These are phyloP conservation scores for Arenaria interpres DNA, from an alignment of 2,113 vertebrate genomes.

Conservation along the genomic window DNA sequence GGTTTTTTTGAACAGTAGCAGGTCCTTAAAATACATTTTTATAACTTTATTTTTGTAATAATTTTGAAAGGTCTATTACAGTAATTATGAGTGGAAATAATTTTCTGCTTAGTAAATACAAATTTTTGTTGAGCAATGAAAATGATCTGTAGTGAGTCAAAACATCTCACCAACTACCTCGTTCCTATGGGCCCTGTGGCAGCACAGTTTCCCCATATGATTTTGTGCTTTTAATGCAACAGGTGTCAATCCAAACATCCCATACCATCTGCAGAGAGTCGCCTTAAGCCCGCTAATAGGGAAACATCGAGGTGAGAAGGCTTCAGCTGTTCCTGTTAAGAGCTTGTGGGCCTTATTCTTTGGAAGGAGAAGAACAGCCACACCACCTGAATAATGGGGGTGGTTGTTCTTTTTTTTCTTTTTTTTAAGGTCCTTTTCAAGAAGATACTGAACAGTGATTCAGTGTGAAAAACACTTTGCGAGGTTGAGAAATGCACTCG, in stretches of 20 bases:
- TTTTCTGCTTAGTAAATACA: not conserved
- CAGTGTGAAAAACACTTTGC: not conserved
- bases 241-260: not conserved
- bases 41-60: not conserved
- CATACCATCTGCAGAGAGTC: not conserved
- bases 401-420: not conserved
- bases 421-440: not conserved
- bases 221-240: not conserved
- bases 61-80: not conserved
- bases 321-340: not conserved
- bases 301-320: not conserved
- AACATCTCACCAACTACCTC: accelerated
- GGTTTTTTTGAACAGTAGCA: not conserved
- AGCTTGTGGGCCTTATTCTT: not conserved
- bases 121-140: not conserved
- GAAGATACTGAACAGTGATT: not conserved
- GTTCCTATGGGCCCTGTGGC: not conserved
- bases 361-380: not conserved
- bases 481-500: not conserved
- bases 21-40: not conserved
- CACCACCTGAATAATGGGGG: not conserved
- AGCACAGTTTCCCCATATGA: not conserved
- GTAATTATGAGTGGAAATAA: not conserved
- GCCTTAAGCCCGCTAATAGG: not conserved
- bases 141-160: not conserved